phyloP scores from a whole-genome alignment of 2,888 invertebrate species.

The Cantharis flavilabris region DNA sequence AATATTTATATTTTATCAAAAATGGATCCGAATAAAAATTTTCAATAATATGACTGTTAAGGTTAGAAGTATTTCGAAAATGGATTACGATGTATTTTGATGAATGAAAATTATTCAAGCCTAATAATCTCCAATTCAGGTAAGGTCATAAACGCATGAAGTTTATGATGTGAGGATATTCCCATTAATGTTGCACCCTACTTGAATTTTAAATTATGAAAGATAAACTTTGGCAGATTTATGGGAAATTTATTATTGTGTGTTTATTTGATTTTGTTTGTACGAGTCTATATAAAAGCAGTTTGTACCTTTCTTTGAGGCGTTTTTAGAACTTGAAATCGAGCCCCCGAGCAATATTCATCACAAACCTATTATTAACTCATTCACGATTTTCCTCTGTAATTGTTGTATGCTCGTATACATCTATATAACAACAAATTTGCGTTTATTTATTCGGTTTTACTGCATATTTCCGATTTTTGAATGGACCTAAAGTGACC shows the following conservation, averaged over 20 bases:
- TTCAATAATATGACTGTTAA: too few species aligned
- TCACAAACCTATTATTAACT: conserved; percentile 36
- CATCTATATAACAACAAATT: conserved; percentile 23
- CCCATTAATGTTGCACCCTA: conserved; percentile 55
- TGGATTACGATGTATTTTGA: not conserved
- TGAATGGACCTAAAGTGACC: conserved; percentile 37
- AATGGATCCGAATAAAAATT: too few species aligned
- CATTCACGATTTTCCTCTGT: conserved; percentile 30
- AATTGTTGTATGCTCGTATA: conserved; percentile 24
- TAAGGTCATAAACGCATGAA: conserved; percentile 20
- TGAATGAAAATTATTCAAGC: conserved; percentile 1
- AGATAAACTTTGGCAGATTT: conserved; percentile 35
- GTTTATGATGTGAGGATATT: conserved; percentile 44
- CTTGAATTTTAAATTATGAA: conserved; percentile 48
- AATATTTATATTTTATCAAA: too few species aligned
- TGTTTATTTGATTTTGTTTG: conserved; percentile 40
- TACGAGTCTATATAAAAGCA: conserved; percentile 25
- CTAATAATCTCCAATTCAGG: conserved; percentile 9
- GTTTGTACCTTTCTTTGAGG: conserved; percentile 31
- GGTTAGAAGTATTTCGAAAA: not conserved
- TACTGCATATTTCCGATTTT: not conserved
- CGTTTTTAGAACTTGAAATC: conserved; percentile 27
- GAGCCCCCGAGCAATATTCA: conserved; percentile 22
- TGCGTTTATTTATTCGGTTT: not conserved
- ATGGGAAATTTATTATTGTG: conserved; percentile 38